Percentiles rank a stretch among this genome's conserved stretches.
These are phyloP conservation scores for Chauna torquata DNA, from an alignment of 2,113 vertebrate genomes.

Conservation along the genomic window DNA sequence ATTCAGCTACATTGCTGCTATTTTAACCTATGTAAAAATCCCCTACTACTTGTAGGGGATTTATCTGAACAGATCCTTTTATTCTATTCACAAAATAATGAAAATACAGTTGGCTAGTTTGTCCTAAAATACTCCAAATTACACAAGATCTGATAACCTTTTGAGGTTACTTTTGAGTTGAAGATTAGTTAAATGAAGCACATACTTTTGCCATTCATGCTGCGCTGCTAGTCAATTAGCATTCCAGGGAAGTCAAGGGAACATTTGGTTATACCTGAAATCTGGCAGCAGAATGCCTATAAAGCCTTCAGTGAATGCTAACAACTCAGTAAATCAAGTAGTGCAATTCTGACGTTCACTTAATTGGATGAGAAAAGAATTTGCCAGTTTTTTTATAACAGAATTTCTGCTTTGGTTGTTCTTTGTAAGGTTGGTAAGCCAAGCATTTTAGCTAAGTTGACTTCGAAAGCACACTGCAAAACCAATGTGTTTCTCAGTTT, in stretches of 20 bases:
- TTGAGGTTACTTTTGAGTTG: constrained; percentile 22
- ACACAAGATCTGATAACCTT: constrained; percentile 14
- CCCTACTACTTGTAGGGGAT: constrained; percentile 26
- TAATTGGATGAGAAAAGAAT: constrained; percentile 15
- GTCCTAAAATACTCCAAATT: constrained; percentile 61
- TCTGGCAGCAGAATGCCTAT: constrained; percentile 53
- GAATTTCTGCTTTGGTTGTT: constrained; percentile 26
- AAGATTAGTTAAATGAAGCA: constrained; percentile 43
- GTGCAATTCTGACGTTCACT: constrained; percentile 12
- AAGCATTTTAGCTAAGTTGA: not conserved
- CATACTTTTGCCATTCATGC: constrained; percentile 4
- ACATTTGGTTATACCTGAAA: constrained; percentile 68
- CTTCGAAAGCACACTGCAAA: not conserved
- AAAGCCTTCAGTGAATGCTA: constrained; percentile 45
- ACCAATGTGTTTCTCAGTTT: not conserved
- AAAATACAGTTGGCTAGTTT: constrained; percentile 47
- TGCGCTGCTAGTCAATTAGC: constrained; percentile 26
- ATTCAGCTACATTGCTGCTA: constrained; percentile 50
- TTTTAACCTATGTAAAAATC: constrained; percentile 59
- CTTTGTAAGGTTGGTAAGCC: constrained; percentile 26
- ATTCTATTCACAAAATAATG: constrained; percentile 47
- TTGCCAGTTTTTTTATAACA: not conserved
- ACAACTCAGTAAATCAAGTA: constrained; percentile 10
- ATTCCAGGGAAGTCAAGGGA: constrained; percentile 43
- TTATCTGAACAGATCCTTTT: constrained; percentile 46